Base-by-base conservation (phyloP, 2,888 invertebrate species). In the Archips crataeganus region DNA sequence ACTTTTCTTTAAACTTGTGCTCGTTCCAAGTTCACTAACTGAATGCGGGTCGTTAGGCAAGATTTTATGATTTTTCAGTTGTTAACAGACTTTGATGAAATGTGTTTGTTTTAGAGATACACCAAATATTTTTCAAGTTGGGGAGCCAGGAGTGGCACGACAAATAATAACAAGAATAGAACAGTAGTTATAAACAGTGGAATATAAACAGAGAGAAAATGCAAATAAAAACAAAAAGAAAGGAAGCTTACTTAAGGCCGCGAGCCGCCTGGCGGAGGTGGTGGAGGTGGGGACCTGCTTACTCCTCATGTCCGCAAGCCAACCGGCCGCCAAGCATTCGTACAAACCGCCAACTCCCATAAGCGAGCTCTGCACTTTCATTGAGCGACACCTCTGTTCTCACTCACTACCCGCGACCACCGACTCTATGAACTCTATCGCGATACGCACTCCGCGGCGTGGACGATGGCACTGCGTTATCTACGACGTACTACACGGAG, bases 231-330 rank as follows among this genome's bases (percentile, higher is more conserved):
- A 86, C 85, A 91, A 92, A 92, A 92, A 87, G 89, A 92, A 92
- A 92, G 87, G 87, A 93, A 94, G 93, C 95, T 94, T 95, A 95
- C 94, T 93, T 82, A 93, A 88, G 89, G 93, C 90, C 85, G 94
- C 93, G 84, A 93, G 92, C 92, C 94, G 94, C 92, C 94, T 94
- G 91, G 94, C 93, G 84, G 93, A 91, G 88, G 93, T 92, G 88
- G 94, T 94, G 79, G 94, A 93, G 80, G 90, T 94, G 84, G 94
- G 94, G 86, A 93, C 92, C 85, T 93, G 93, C 92, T 94, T 95
- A 90, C 93, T 94, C 92, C 95, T 87, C 95, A 95, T 94, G 89
- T 90, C 91, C 82, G 92, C 91, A 81, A 93, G 93, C 94, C 92
- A 92, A 88, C 89, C 89, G 92, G 91, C 92, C 90, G 93, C 92